Evolutionary conservation across 2,888 invertebrate genomes (phyloP).

Genomic region (Mesorhabditis sp.): DNA sequence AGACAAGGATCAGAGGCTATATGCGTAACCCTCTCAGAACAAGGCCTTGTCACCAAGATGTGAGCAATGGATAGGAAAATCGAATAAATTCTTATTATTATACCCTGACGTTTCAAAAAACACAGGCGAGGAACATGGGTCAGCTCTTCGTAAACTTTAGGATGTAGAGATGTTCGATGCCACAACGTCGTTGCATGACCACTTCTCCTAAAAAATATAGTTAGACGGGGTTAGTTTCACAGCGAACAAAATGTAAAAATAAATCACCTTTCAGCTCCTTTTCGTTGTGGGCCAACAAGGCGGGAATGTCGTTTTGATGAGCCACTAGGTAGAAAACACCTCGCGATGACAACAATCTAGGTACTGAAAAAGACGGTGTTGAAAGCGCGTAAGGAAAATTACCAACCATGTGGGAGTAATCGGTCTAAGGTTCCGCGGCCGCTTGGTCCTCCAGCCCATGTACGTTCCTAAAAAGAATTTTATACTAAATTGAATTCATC

Average conservation of each 20-base stretch:
- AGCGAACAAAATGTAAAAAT: constrained; percentile 9
- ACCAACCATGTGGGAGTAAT: constrained; percentile 65
- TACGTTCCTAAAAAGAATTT: constrained; percentile 39
- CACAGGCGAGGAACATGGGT: neutral
- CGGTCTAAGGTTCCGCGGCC: constrained; percentile 70
- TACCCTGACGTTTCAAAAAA: too few species aligned
- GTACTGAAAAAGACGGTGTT: constrained; percentile 11
- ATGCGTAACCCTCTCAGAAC: neutral
- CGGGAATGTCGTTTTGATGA: constrained; percentile 77
- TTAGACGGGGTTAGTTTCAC: neutral
- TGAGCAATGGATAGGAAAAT: too few species aligned
- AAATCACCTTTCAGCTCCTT: constrained; percentile 11
- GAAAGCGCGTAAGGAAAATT: neutral
- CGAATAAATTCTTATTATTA: too few species aligned
- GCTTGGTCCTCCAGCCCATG: constrained; percentile 64
- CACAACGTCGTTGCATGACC: constrained; percentile 74
- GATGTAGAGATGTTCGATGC: constrained; percentile 81
- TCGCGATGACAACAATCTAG: constrained; percentile 24
- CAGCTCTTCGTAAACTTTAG: constrained; percentile 66
- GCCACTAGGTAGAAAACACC: constrained; percentile 78
- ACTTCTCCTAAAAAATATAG: constrained; percentile 60
- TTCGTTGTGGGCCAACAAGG: constrained; percentile 42
- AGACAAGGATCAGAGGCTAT: neutral
- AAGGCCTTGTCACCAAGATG: neutral
- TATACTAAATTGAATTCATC: neutral